phyloP scores from a whole-genome alignment of 35 echinoderm and acorn worm genomes.

The Chiridota heheva region DNA sequence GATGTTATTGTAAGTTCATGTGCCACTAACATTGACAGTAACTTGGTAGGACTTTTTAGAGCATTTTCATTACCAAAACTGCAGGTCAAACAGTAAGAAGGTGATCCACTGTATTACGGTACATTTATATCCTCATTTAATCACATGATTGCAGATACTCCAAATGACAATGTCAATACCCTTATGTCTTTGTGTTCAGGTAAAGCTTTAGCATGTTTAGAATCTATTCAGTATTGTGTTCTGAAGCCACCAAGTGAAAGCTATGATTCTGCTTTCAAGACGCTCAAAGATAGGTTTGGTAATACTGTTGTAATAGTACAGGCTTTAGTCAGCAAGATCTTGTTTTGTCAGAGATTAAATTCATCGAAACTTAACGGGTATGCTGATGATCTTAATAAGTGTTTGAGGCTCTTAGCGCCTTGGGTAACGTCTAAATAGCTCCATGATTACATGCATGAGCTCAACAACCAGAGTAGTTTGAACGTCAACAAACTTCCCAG shows the following conservation, averaged over 20 bases:
- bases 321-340: not conserved
- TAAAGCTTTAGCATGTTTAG: slow-evolving; percentile 7
- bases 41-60: not conserved
- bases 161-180: slow-evolving; percentile 5
- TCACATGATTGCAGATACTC: slow-evolving; percentile 5
- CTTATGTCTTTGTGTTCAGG: slow-evolving; percentile 18
- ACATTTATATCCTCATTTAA: slow-evolving; percentile 30
- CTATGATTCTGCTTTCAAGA: slow-evolving; percentile 15
- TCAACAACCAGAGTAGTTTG: not conserved
- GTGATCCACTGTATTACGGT: slow-evolving; percentile 19
- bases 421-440: too few species aligned
- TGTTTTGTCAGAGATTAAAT: too few species aligned
- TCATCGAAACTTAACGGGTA: not conserved
- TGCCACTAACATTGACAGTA: not conserved
- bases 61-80: slow-evolving; percentile 6
- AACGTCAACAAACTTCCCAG: not conserved
- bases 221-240: slow-evolving; percentile 31
- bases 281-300: slow-evolving; percentile 21
- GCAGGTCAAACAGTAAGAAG: slow-evolving; percentile 3
- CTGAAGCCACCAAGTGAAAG: slow-evolving; percentile 28
- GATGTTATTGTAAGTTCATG: not conserved
- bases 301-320: not conserved
- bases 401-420: not conserved
- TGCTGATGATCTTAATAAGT: not conserved
- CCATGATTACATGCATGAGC: not conserved